Evolutionary conservation across 1,140 invertebrate genomes (phyloP), one percentile per base, ranked within the genome.

Genomic region (Protaetia brevitarsis): DNA sequence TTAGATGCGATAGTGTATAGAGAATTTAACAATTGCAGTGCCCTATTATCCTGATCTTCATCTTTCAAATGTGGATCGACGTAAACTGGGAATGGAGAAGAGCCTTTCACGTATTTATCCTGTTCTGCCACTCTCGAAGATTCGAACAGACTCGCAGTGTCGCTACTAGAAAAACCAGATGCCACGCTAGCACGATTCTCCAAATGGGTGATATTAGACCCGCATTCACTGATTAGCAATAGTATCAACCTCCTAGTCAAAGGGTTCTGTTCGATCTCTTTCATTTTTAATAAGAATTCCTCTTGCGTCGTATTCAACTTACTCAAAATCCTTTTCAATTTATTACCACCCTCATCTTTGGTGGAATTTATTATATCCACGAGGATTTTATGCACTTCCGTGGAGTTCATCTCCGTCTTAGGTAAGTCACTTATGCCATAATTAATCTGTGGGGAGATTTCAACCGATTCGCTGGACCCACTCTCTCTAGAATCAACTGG

Each of bases 1-100:
- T 88, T 87, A 10, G 91, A 88, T 45, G 91, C 91, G 74, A 93
- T 87, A 63, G 87, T 87, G 79, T 93, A 93, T 60, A 93, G 81
- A 65, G 91, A 91, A 79, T 89, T 88, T 70, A 93, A 82, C 68
- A 93, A 80, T 78, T 93, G 90, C 65, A 93, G 79, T 1, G 91
- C 91, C 76, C 91, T 83, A 2, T 84, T 85, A 73, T 93, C 91
- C 8, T 90, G 87, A 65, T 79, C 71, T 75, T 71, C 82, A 76
- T 73, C 80, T 80, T 68, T 70, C 23, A 75, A 63, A 63, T 23
- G 16, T 2, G 67, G 66, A 69, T 76, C 51, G 2, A 75, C 67
- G 10, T 72, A 61, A 56, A 66, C 34, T 11, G 21, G 27, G 63
- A 66, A 66, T 34, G 75, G 71, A 66, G 78, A 76, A 63, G 70